phyloP scores from a whole-genome alignment of 2,113 vertebrate species.

The Pica pica region DNA sequence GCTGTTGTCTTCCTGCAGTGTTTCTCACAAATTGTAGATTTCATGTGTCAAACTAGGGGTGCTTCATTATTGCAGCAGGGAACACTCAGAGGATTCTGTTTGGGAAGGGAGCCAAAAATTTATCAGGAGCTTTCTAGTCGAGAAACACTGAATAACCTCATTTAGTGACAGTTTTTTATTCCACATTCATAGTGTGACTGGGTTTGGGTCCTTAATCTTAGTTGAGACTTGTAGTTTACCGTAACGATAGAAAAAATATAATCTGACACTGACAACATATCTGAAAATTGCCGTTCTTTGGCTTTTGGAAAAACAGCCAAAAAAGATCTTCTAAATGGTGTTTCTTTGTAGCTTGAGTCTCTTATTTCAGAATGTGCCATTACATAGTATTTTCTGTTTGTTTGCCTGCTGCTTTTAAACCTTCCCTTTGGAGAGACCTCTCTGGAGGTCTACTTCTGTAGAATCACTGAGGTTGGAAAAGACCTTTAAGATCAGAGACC shows the following conservation, averaged over 20 bases:
- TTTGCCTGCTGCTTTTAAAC: background rate
- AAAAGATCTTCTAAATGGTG: accelerated
- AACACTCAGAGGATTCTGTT: background rate
- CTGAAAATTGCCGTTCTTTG: background rate
- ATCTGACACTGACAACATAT: background rate
- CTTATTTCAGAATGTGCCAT: background rate
- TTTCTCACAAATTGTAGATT: background rate
- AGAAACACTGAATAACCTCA: background rate
- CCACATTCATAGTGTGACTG: accelerated
- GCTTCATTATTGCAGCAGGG: background rate
- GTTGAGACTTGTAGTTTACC: background rate
- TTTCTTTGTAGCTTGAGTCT: background rate
- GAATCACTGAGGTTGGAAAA: background rate
- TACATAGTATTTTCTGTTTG: background rate
- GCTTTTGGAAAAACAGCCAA: background rate
- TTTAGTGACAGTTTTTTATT: background rate
- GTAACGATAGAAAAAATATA: background rate
- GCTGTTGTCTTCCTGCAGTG: background rate
- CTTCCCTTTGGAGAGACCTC: background rate
- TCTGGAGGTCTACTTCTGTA: background rate
- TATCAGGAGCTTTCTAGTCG: background rate
- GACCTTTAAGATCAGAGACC: background rate
- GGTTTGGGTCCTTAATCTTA: background rate
- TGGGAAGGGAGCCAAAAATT: background rate
- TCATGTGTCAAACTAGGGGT: background rate